Percentiles rank a stretch among this genome's conserved stretches.
Conservation (phyloP, 1,140 invertebrate species). For the Zelostemma sp. region DNA sequence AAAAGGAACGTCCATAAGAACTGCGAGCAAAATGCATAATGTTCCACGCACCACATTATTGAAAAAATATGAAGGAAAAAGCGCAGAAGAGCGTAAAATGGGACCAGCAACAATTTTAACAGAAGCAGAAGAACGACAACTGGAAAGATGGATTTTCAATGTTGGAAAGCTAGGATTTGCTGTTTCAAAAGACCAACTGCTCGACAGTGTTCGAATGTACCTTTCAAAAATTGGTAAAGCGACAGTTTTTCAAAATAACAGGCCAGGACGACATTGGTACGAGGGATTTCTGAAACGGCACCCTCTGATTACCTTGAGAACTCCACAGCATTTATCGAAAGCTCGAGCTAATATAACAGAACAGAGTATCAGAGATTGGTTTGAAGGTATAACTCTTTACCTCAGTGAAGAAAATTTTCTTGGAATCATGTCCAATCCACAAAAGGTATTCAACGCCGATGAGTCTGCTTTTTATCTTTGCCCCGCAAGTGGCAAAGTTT, state of each 20-base stretch:
- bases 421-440: constrained; percentile 42
- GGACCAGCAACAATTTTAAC: constrained; percentile 9
- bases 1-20: too few species aligned
- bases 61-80: constrained; percentile 1
- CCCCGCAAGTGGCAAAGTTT: constrained; percentile 50
- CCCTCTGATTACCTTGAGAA: constrained; percentile 31
- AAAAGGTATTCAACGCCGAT: constrained; percentile 54
- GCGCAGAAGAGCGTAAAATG: background rate
- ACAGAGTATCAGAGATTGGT: constrained; percentile 34
- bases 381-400: constrained; percentile 31
- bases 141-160: constrained; percentile 2
- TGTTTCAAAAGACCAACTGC: constrained; percentile 2
- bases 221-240: background rate
- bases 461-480: constrained; percentile 56
- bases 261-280: constrained; percentile 40
- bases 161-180: background rate
- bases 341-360: constrained; percentile 34
- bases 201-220: background rate
- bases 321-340: constrained; percentile 42
- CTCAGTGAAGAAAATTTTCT: constrained; percentile 34
- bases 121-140: background rate
- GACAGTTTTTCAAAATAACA: constrained; percentile 1
- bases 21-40: too few species aligned
- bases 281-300: constrained; percentile 42
- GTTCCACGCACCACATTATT: background rate